A percentile compares a stretch with the other conserved stretches of the same genome.
Conservation (phyloP, 2,797 vertebrate species). For the Scolopax bukidnonensis region DNA sequence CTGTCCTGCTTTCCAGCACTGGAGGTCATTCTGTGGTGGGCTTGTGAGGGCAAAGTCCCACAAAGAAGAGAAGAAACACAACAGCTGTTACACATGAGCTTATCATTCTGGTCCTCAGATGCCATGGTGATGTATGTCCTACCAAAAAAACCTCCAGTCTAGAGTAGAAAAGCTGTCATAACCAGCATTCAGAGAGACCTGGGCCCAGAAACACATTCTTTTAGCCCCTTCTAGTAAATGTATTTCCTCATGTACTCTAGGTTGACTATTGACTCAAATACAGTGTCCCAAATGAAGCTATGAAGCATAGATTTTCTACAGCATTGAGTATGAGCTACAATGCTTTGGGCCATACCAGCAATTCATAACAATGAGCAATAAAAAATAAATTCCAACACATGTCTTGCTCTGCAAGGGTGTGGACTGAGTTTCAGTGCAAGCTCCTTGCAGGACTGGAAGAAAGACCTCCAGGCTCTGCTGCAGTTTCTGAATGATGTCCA, state of each 20-base stretch:
- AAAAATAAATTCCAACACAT: constrained; percentile 46
- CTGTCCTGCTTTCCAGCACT: background rate
- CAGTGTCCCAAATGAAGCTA: background rate
- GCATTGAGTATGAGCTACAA: background rate
- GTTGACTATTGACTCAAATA: background rate
- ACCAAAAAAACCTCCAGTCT: background rate
- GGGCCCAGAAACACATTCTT: background rate
- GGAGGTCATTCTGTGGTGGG: background rate
- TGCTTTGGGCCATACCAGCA: constrained; percentile 3
- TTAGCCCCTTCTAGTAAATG: background rate
- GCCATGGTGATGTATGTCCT: background rate
- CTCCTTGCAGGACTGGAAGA: constrained; percentile 27
- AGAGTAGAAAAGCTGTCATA: background rate
- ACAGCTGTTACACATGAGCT: background rate
- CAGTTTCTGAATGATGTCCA: constrained; percentile 67
- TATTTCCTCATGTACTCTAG: background rate
- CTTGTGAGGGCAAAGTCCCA: background rate
- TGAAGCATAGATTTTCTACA: background rate
- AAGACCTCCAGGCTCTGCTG: constrained; percentile 41
- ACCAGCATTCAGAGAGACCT: background rate
- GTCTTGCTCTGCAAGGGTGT: constrained; percentile 28
- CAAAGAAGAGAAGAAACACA: background rate
- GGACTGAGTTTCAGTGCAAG: background rate
- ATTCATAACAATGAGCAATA: constrained; percentile 57
- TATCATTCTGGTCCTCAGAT: background rate